Evolutionary conservation across 30 jellyfish, hydroid and myxozoan genomes (phyloP).

Genomic region (Aurelia sp.): DNA sequence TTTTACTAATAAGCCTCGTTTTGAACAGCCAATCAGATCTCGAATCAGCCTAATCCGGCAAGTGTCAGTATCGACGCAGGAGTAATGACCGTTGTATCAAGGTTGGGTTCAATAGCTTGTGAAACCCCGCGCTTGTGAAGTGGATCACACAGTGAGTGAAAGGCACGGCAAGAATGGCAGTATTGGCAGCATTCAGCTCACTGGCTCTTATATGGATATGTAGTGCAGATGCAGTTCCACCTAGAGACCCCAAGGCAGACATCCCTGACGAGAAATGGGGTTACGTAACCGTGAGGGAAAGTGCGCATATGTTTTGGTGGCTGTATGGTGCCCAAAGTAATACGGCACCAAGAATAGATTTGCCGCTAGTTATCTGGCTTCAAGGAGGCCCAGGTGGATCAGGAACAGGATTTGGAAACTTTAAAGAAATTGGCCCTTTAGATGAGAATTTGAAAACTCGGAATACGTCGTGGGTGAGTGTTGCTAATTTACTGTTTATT

Average conservation of each 20-base stretch:
- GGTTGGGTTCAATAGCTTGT: no score
- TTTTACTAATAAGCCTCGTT: no score
- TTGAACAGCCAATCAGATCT: no score
- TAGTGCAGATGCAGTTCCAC: no score
- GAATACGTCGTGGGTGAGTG: constrained; percentile 78
- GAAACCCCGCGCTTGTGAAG: no score
- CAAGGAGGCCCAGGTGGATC: constrained; percentile 99
- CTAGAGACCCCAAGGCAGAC: neutral
- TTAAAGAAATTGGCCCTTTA: constrained; percentile 86
- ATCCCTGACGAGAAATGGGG: constrained; percentile 97
- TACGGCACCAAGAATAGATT: constrained; percentile 21
- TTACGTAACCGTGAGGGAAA: constrained; percentile 79
- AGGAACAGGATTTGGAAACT: constrained; percentile 89
- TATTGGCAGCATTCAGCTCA: no score
- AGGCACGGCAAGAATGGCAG: no score
- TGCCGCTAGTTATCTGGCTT: constrained; percentile 89
- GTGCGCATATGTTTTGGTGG: constrained; percentile 98
- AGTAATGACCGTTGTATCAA: no score
- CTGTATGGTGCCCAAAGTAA: constrained; percentile 79
- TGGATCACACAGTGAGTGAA: no score
- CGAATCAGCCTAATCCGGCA: no score
- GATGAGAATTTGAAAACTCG: constrained; percentile 77
- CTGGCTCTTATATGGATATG: no score
- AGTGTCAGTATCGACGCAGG: no score
- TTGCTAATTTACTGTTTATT: constrained; percentile 73